Evolutionary conservation across 2,888 invertebrate genomes (phyloP), one percentile per base, ranked within the genome.

Genomic region (Digitonthophagus gazella): DNA sequence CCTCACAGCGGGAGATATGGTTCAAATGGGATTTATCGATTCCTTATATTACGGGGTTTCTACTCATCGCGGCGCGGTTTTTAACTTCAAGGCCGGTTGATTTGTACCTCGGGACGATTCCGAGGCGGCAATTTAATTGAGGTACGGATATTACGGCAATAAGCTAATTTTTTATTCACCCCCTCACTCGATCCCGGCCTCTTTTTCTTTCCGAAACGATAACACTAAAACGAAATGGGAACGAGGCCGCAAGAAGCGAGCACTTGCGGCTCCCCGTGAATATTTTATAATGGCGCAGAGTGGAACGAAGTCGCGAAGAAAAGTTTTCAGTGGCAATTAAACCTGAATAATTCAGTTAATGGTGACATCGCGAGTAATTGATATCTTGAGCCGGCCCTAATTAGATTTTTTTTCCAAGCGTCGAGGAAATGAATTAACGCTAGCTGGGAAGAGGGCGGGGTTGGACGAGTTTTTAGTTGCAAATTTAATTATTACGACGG

Each of bases 101-200:
- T 44, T 44, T 44, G 28, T 44, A 44, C 67, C 16, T 15, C 63
- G 20, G 5, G 8, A 61, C n/a, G n/a, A 57, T 57, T 11, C 57
- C 11, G n/a, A 11, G 1, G 57, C 57, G 58, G 70, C 78, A 79
- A 78, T 80, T 80, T 83, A 83, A 83, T 83, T 83, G 83, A 80
- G 81, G 81, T 76, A 77, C 78, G 78, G 80, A 83, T 83, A 83
- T 83, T 83, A 44, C 28, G 82, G 83, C 82, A 83, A 83, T 83
- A 83, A 83, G 83, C 83, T 82, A 82, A 83, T 83, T 83, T 83
- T 83, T 83, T 83, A 83, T 83, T 82, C 83, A 83, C 83, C 83
- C 83, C 78, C 78, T 74, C 79, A 79, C 81, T 82, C 82, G 82
- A 82, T 81, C 79, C 81, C 79, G 79, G 77, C 78, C 73, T 75